Percentiles rank a stretch among this genome's conserved stretches.
phyloP scores from a whole-genome alignment of 2,113 vertebrate genomes.

The Tachysurus vachellii region DNA sequence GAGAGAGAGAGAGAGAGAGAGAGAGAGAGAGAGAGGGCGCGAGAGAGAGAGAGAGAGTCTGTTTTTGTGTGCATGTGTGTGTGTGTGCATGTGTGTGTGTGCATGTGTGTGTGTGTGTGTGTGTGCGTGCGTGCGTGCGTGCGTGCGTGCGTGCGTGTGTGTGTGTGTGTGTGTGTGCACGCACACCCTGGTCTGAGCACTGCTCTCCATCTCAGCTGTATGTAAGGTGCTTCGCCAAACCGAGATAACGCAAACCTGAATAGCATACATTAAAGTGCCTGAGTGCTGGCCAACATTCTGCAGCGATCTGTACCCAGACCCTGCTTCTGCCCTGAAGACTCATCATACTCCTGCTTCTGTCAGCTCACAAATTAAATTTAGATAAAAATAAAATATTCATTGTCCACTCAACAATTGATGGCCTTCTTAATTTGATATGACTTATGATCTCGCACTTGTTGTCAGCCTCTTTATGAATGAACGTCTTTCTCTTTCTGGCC shows the following conservation, averaged over 20 bases:
- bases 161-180: too few relatives aligned
- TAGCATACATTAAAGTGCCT: constrained; percentile 65
- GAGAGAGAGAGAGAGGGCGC: background rate
- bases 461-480: constrained; percentile 56
- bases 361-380: constrained; percentile 66
- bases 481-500: constrained; percentile 21
- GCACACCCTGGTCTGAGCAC: background rate
- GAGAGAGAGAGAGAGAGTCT: background rate
- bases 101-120: background rate
- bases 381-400: constrained; percentile 74
- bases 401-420: constrained; percentile 63
- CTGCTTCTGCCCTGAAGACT: constrained; percentile 51
- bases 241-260: constrained; percentile 57
- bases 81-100: background rate
- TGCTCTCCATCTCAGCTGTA: constrained; percentile 12
- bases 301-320: constrained; percentile 62
- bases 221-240: background rate
- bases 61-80: constrained; percentile 25
- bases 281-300: constrained; percentile 58
- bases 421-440: constrained; percentile 64
- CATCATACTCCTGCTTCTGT: constrained; percentile 48
- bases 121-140: background rate
- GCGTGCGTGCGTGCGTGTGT: background rate
- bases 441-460: constrained; percentile 54
- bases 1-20: background rate